Evolutionary conservation across 1,140 invertebrate genomes (phyloP).

Genomic region (Apis cerana): DNA sequence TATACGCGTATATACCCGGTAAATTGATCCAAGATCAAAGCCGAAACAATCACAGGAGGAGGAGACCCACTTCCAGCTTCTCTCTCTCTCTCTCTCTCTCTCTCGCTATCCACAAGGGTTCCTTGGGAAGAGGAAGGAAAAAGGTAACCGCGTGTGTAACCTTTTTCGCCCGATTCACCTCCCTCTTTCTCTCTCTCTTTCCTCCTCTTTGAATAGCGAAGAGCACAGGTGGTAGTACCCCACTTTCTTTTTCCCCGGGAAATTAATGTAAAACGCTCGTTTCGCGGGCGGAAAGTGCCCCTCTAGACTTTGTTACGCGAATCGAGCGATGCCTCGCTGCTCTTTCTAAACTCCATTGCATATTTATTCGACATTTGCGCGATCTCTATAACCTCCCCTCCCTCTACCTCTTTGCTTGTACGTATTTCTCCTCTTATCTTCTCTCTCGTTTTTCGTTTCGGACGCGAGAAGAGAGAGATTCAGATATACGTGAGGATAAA

Average conservation of each 20-base stretch:
- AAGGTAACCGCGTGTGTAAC: conserved; percentile 77
- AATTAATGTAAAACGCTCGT: conserved; percentile 63
- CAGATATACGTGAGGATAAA: no score
- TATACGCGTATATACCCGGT: conserved; percentile 77
- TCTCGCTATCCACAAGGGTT: conserved; percentile 22
- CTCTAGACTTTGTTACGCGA: conserved; percentile 17
- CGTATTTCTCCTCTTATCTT: no score
- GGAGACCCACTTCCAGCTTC: conserved; percentile 67
- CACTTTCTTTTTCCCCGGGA: conserved; percentile 39
- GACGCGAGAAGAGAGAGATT: background rate
- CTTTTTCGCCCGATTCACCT: conserved; percentile 55
- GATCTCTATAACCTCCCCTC: conserved; percentile 19
- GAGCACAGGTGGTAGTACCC: conserved; percentile 40
- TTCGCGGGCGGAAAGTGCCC: conserved; percentile 7
- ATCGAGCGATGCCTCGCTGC: conserved; percentile 10
- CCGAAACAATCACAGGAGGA: conserved; percentile 79
- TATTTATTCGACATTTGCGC: conserved; percentile 65
- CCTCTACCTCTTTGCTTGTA: no score
- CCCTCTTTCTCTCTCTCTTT: background rate
- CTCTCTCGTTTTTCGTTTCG: conserved; percentile 26
- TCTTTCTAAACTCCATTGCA: conserved; percentile 46
- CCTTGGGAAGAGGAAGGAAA: conserved; percentile 24
- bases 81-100: conserved; percentile 1
- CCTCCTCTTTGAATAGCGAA: conserved; percentile 28
- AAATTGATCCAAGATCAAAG: conserved; percentile 82